A percentile compares a stretch with the other conserved stretches of the same genome.
Conservation (phyloP, 2,888 invertebrate genomes). For the Coelinius sp. region DNA sequence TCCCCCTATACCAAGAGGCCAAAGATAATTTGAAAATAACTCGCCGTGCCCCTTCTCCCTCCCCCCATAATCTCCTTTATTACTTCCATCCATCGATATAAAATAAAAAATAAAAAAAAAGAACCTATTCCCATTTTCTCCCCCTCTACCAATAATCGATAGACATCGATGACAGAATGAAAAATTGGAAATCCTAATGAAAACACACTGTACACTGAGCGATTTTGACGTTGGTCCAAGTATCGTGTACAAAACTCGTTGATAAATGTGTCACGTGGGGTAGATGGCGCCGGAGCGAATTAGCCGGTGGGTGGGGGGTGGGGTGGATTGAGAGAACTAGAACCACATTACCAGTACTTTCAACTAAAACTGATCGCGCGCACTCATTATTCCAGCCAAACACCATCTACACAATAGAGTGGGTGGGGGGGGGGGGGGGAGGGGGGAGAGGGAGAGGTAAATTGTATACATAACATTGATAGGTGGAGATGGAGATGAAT, state of each 20-base stretch:
- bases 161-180: background rate
- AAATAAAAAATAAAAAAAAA: constrained; percentile 15
- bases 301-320: constrained; percentile 45
- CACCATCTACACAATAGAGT: constrained; percentile 6
- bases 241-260: constrained; percentile 19
- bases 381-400: constrained; percentile 52
- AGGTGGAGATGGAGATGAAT: background rate
- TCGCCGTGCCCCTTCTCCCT: background rate
- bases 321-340: constrained; percentile 55
- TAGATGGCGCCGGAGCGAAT: background rate
- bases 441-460: constrained; percentile 6
- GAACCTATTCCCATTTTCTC: background rate
- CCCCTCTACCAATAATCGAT: background rate
- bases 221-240: background rate
- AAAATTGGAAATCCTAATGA: background rate
- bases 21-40: constrained; percentile 26
- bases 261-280: constrained; percentile 26
- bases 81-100: constrained; percentile 28
- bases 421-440: background rate
- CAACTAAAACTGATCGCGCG: constrained; percentile 53
- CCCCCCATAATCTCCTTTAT: constrained; percentile 42
- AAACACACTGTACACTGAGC: too few relatives aligned
- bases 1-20: background rate
- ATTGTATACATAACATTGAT: constrained; percentile 25
- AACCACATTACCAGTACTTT: constrained; percentile 54